Evolutionary conservation across 2,113 vertebrate genomes (phyloP), one percentile per base, ranked within the genome.

Genomic region (Neomonachus schauinslandi): DNA sequence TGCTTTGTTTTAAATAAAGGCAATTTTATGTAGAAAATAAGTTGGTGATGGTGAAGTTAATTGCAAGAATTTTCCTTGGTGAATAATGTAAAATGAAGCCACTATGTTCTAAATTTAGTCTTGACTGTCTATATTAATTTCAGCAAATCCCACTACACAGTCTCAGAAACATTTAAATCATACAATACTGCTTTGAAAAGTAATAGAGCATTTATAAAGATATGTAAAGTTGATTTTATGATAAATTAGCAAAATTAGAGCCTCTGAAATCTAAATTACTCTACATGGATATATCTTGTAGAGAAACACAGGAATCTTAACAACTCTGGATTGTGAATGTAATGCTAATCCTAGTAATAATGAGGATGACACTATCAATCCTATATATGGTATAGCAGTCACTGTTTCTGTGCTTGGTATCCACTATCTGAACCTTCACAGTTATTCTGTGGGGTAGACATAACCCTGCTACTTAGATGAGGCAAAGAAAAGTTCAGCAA

Each of bases 61-160:
- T 93, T 96, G 21, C 14, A 83, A 84, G n/a, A 42, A 8, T 46
- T 97, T 95, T 94, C 76, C 76, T 86, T 89, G 93, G 89, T 77
- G 33, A 85, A 91, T 95, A 93, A 72, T 51, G 18, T 77, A 74
- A 91, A 86, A 72, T 19, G 65, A 95, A 55, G 59, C 31, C 63
- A 74, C 63, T 42, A 1, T 55, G 49, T 87, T 81, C 21, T n/a
- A 88, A 31, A 92, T 57, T 80, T 86, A 39, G 76, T 93, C 61
- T 83, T 89, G 28, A 81, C 81, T 59, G 31, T 92, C 33, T 79
- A 15, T 71, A 69, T 94, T 92, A 86, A 94, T 94, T 95, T 96
- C 46, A 57, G 51, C 36, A 96, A 94, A 82, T 93, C 63, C 51
- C 21, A 49, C 7, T 4, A 16, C 7, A 67, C 18, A 89, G 53